Base-by-base conservation (phyloP, 2,797 vertebrate species). In the Huso huso region DNA sequence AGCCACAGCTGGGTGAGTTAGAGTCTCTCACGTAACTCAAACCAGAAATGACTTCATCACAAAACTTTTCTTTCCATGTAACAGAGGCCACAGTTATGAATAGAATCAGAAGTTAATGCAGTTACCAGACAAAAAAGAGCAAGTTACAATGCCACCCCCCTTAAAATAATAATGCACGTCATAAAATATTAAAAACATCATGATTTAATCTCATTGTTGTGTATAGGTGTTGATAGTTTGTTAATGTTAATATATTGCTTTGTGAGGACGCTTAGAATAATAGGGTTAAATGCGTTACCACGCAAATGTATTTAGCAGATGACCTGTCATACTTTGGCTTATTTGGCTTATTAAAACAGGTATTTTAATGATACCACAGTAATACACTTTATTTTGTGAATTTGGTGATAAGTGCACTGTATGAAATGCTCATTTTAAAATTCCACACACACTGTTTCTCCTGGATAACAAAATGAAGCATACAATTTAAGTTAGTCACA, bases 1-100 rank as follows among this genome's bases (percentile, higher is more conserved):
- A 82, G 77, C 79, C 82, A 81, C 84, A 88, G 87, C 82, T 87
- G 80, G 81, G 76, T 67, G 75, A 74, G 79, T 83, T 82, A 76
- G 75, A 71, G 72, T 80, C 85, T 81, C 81, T 83, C 75, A 77
- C 73, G 82, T 90, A 90, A 93, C 88, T 87, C 79, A 84, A 89
- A 88, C 84, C 90, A 87, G 85, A 78, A 72, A 85, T 92, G 86
- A 89, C 83, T 82, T 91, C 87, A 90, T 86, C 83, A 72, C 71
- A 10, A 82, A 87, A 85, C 80, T 69, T 66, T 67, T 57, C 53
- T 78, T 82, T 83, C 78, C 69, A 3, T 82, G 83, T 68, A 76
- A 78, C 77, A 65, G 78, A 81, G 89, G 84, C 84, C 76, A 86
- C 76, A 81, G 76, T 72, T 84, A 64, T 63, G 82, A 79, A 79